phyloP scores from a whole-genome alignment of 2,888 invertebrate genomes.

The Pachymerium ferrugineum region DNA sequence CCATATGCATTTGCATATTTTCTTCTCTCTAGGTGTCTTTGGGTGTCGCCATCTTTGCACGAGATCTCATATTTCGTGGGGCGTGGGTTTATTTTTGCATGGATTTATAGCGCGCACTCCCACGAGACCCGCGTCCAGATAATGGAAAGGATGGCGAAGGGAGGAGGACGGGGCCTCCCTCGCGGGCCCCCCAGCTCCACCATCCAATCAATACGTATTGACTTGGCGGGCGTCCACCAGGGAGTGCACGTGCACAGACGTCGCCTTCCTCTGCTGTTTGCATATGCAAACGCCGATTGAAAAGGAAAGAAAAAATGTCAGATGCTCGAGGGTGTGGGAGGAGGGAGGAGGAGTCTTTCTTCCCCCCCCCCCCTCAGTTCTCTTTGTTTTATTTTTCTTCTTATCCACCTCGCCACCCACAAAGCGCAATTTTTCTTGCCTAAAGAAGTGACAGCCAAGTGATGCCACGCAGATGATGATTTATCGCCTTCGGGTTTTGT shows the following conservation, averaged over 20 bases:
- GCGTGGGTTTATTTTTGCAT: slow-evolving; percentile 33
- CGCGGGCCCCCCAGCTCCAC: slow-evolving; percentile 17
- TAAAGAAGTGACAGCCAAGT: slow-evolving; percentile 23
- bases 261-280: slow-evolving; percentile 30
- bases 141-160: slow-evolving; percentile 33
- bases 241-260: slow-evolving; percentile 30
- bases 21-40: slow-evolving; percentile 25
- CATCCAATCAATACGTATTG: slow-evolving; percentile 34
- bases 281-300: slow-evolving; percentile 33
- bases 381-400: too few relatives aligned
- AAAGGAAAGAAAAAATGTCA: slow-evolving; percentile 10
- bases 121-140: slow-evolving; percentile 30
- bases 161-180: slow-evolving; percentile 1
- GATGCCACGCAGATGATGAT: slow-evolving; percentile 24
- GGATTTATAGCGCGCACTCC: slow-evolving; percentile 31
- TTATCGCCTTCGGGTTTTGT: slow-evolving; percentile 5
- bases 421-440: slow-evolving; percentile 23
- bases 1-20: slow-evolving; percentile 25
- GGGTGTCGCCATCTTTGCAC: slow-evolving; percentile 28
- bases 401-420: too few relatives aligned
- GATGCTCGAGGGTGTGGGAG: slow-evolving; percentile 9
- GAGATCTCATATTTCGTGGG: slow-evolving; percentile 32
- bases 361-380: too few relatives aligned
- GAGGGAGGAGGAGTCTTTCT: slow-evolving; percentile 18
- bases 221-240: slow-evolving; percentile 31